Conservation (phyloP, 2,113 vertebrate genomes). For the Podiceps cristatus region DNA sequence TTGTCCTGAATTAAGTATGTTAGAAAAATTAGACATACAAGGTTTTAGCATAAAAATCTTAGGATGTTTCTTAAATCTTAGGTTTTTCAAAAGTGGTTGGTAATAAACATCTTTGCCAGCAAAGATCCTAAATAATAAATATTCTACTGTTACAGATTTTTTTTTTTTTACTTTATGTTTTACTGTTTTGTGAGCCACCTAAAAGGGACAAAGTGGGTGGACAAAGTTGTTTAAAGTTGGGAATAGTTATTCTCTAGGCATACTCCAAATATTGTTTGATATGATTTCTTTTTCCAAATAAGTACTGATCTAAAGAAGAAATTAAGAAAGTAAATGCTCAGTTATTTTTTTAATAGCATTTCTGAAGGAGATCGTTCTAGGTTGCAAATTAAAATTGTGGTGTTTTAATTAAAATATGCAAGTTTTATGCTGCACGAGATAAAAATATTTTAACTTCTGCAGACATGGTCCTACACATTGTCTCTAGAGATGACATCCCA, state of each 20-base stretch:
- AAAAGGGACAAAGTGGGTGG: not conserved
- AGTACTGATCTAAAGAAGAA: not conserved
- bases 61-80: not conserved
- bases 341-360: not conserved
- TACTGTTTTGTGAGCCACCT: not conserved
- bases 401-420: not conserved
- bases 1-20: not conserved
- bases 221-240: not conserved
- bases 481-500: not conserved
- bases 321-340: not conserved
- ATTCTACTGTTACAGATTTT: not conserved
- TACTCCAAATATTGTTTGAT: not conserved
- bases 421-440: not conserved
- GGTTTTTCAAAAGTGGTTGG: not conserved
- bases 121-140: not conserved
- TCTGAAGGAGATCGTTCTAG: not conserved
- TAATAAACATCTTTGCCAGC: not conserved
- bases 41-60: not conserved
- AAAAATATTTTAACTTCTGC: not conserved
- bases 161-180: not conserved
- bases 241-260: not conserved
- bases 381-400: not conserved
- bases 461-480: not conserved
- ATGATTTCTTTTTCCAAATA: not conserved
- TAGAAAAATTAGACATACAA: not conserved